Base-by-base conservation (phyloP, 2,113 vertebrate genomes). In the Hyaena hyaena region DNA sequence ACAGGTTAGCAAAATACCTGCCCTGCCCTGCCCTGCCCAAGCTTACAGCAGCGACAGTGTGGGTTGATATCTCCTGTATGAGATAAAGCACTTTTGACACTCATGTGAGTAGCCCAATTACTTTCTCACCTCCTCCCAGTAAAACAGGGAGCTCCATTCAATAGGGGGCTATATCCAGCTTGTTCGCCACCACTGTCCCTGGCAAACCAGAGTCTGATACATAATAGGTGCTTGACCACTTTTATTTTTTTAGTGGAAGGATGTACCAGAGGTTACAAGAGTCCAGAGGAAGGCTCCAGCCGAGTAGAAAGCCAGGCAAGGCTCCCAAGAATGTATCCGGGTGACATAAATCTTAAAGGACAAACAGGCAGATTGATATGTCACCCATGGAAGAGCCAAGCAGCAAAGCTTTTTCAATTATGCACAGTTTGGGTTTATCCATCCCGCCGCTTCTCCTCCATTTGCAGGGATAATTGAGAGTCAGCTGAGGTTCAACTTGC, bases 401-500 rank as follows among this genome's bases (percentile, higher is more conserved):
- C 63, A 39, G 94, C 65, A 92, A 95, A 98, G 95, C 83, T 14
- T 93, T 97, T 97, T 95, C 98, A 97, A 90, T 98, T 98, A 97
- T 93, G 93, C 97, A 87, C 96, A 82, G 95, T 96, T 97, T 94
- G 94, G 94, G 95, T 96, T 96, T 95, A 73, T 93, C 73, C 69
- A 48, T 90, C 76, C 69, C 53, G 10, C 89, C 7, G 45, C 97
- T 85, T 81, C 66, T 74, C 77, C 92, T 97, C 96, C 35, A 7
- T 95, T 90, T 92, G 76, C 50, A 55, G 95, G 90, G 80, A 88
- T 97, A 96, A 98, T 96, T 97, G 98, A 97, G 95, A 93, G 84
- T 95, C 97, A 93, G 97, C 92, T 17, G 65, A 0, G 12, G 84
- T 95, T 97, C 94, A 63, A 11, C 92, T 92, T 94, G 94, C 97